A percentile compares a stretch with the other conserved stretches of the same genome.
Evolutionary conservation across 2,888 invertebrate genomes (phyloP).

Genomic region (Chaetogeoica ovagalla): DNA sequence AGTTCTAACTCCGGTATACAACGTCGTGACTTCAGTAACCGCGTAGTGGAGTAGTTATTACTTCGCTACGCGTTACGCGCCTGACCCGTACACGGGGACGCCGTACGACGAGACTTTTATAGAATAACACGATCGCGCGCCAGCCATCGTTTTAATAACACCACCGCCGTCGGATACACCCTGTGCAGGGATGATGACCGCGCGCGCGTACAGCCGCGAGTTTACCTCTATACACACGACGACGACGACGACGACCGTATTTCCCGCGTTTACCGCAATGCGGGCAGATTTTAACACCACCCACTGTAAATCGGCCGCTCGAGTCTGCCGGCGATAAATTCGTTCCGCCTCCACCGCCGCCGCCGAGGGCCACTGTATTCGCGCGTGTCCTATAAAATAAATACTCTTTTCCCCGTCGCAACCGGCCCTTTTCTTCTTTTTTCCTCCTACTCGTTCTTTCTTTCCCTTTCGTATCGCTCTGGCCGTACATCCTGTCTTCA

Average conservation of each 20-base stretch:
- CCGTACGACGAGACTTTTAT: background rate
- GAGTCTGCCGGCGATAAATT: conserved; percentile 41
- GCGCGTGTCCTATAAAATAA: background rate
- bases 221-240: conserved; percentile 24
- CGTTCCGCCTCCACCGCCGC: background rate
- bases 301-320: conserved; percentile 34
- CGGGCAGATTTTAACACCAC: conserved; percentile 49
- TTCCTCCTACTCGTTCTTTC: background rate
- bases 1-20: too few species aligned
- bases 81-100: too few species aligned
- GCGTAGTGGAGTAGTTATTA: too few species aligned
- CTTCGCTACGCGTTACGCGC: too few species aligned
- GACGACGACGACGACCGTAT: background rate
- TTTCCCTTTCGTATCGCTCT: background rate
- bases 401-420: background rate
- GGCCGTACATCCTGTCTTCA: background rate
- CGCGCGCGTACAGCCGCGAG: background rate
- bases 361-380: background rate
- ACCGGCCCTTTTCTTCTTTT: background rate
- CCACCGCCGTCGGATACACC: background rate
- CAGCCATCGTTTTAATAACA: conserved; percentile 41
- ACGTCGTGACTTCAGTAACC: too few species aligned
- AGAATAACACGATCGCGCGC: background rate
- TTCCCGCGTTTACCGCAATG: conserved; percentile 42
- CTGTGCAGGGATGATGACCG: background rate